phyloP scores from a whole-genome alignment of 2,797 vertebrate genomes.

The Phataginus tetradactyla region DNA sequence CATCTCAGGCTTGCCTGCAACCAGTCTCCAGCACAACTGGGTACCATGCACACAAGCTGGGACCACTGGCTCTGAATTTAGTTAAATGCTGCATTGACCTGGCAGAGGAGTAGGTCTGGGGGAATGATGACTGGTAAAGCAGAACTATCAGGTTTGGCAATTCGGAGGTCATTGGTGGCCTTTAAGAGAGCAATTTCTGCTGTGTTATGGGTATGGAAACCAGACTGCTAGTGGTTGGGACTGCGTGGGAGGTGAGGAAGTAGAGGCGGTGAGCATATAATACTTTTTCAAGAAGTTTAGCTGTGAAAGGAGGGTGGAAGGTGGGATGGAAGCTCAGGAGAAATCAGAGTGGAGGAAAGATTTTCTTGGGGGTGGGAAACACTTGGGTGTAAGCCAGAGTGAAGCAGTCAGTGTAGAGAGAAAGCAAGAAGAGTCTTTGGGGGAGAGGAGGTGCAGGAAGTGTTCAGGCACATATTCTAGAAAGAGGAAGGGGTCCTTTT shows the following conservation, averaged over 20 bases:
- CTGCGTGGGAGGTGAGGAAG: slow-evolving; percentile 80
- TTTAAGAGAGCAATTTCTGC: slow-evolving; percentile 75
- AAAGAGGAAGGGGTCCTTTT: background rate
- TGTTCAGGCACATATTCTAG: background rate
- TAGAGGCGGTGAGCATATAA: slow-evolving; percentile 69
- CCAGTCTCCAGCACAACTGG: background rate
- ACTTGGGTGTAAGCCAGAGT: slow-evolving; percentile 26
- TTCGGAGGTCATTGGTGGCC: slow-evolving; percentile 37
- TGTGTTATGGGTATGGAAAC: background rate
- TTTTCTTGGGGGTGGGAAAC: slow-evolving; percentile 48
- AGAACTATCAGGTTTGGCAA: background rate
- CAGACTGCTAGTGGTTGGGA: slow-evolving; percentile 77
- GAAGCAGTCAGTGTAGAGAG: background rate
- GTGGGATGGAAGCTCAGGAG: slow-evolving; percentile 65
- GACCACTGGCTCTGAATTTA: background rate
- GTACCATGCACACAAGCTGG: background rate
- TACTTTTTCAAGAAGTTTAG: slow-evolving; percentile 76
- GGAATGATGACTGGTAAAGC: background rate
- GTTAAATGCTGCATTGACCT: background rate
- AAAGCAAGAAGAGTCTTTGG: background rate
- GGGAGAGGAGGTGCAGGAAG: background rate
- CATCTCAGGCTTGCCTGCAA: background rate
- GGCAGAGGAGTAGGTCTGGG: background rate
- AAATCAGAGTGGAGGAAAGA: slow-evolving; percentile 56
- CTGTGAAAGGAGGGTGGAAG: slow-evolving; percentile 70